These are phyloP conservation scores for Tapera naevia DNA, from an alignment of 2,797 vertebrate species.

Conservation along the genomic window DNA sequence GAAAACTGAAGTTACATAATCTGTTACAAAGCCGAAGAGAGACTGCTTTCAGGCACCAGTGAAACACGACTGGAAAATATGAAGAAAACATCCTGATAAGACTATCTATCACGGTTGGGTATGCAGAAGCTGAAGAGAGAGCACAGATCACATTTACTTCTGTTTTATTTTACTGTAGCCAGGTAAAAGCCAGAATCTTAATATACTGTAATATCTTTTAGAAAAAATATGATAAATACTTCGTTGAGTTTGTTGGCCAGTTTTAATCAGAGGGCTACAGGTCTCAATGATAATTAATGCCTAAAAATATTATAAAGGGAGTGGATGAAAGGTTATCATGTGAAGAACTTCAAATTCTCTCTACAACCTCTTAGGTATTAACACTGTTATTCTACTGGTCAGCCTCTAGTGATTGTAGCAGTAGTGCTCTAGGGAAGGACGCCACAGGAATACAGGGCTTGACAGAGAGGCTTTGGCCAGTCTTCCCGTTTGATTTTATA, in stretches of 20 bases:
- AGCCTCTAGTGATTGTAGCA: background rate
- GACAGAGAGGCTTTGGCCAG: background rate
- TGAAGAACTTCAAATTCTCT: background rate
- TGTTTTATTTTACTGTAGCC: background rate
- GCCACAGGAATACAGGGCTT: background rate
- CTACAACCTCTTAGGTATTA: background rate
- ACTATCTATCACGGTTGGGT: background rate
- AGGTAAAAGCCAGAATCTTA: background rate
- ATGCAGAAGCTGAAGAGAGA: background rate
- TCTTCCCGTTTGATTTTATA: background rate
- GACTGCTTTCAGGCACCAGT: background rate
- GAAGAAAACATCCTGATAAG: background rate
- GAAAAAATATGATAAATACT: background rate
- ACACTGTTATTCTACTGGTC: background rate
- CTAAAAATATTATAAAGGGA: background rate
- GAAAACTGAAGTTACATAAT: slow-evolving; percentile 31
- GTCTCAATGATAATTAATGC: background rate
- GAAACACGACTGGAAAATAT: background rate
- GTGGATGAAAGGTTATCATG: background rate
- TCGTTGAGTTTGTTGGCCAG: background rate
- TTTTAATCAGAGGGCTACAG: background rate
- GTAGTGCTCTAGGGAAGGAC: background rate
- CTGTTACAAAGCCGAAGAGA: background rate
- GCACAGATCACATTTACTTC: background rate
- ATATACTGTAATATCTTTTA: background rate